These are phyloP conservation scores for Ancistrus triradiatus DNA, from an alignment of 2,113 vertebrate species.

Conservation along the genomic window DNA sequence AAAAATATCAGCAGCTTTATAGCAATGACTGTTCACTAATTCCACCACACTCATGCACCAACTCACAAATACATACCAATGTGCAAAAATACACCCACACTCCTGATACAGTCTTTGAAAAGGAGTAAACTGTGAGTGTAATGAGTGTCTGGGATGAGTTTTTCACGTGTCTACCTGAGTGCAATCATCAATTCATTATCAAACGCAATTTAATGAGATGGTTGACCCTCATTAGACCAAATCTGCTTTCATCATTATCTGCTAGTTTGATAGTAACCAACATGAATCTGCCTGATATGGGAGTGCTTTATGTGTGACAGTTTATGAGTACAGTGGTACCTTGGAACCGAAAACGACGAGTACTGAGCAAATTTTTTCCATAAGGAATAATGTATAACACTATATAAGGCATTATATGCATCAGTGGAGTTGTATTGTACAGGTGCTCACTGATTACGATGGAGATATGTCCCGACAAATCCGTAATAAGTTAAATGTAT, in stretches of 20 bases:
- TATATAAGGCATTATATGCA: too few relatives aligned
- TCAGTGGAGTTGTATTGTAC: too few relatives aligned
- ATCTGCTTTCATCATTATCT: slow-evolving; percentile 57
- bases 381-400: too few relatives aligned
- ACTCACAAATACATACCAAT: too few relatives aligned
- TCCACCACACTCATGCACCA: too few relatives aligned
- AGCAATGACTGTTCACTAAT: too few relatives aligned
- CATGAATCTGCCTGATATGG: slow-evolving; percentile 51
- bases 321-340: slow-evolving; percentile 33
- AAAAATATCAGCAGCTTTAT: too few relatives aligned
- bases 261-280: slow-evolving; percentile 56
- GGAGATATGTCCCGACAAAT: too few relatives aligned
- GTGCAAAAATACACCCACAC: neutral
- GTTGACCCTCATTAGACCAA: slow-evolving; percentile 56
- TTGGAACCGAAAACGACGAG: too few relatives aligned
- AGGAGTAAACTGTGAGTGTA: slow-evolving; percentile 6
- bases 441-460: too few relatives aligned
- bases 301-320: slow-evolving; percentile 49
- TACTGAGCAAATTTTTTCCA: too few relatives aligned
- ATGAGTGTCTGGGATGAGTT: slow-evolving; percentile 1
- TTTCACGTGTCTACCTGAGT: slow-evolving; percentile 22
- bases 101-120: slow-evolving; percentile 17
- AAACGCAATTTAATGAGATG: slow-evolving; percentile 46
- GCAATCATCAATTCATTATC: slow-evolving; percentile 44
- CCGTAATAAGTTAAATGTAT: too few relatives aligned